Conservation (phyloP, 2,113 vertebrate species). For the Galemys pyrenaicus region DNA sequence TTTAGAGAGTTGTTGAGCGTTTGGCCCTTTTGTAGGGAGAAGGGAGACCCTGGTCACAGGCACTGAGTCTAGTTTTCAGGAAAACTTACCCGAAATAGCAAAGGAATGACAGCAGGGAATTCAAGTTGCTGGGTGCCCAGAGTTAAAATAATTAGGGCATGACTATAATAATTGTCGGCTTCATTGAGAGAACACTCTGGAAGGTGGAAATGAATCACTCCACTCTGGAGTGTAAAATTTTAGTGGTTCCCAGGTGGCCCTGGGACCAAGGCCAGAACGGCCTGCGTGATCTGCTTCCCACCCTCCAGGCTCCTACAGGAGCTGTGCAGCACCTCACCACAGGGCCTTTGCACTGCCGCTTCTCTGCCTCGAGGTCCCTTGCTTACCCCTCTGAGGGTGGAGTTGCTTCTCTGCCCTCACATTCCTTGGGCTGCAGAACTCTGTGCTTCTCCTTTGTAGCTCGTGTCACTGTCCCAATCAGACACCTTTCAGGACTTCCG, state of each 20-base stretch:
- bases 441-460: neutral
- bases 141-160: neutral
- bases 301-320: neutral
- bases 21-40: neutral
- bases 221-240: neutral
- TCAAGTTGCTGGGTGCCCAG: neutral
- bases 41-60: no score
- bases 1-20: fast-evolving
- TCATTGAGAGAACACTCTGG: neutral
- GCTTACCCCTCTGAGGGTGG: fast-evolving
- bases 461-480: neutral
- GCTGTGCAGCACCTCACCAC: fast-evolving
- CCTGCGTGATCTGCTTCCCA: neutral
- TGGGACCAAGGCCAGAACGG: neutral
- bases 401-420: neutral
- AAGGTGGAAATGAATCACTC: neutral
- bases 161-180: neutral
- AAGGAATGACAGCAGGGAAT: neutral
- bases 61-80: neutral
- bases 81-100: neutral
- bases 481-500: neutral
- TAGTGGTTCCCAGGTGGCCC: neutral
- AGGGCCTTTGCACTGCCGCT: neutral
- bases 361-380: no score
- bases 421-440: neutral